Conservation (phyloP, 2,113 vertebrate genomes). For the Nycticryphes semicollaris region DNA sequence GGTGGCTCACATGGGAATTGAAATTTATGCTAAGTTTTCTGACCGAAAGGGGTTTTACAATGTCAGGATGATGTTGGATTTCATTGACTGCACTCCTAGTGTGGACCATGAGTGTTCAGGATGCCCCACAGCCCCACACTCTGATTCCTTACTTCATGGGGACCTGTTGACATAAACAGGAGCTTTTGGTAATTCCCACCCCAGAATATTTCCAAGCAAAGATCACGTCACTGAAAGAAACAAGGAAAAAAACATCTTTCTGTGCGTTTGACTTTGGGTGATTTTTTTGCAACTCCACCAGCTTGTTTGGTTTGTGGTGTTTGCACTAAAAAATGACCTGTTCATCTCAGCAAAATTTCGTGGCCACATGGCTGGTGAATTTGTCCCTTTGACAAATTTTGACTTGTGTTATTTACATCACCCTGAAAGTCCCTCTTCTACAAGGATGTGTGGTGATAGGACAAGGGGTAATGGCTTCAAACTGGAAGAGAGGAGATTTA, state of each 20-base stretch:
- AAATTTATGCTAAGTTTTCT: not conserved
- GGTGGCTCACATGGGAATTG: not conserved
- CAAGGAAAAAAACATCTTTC: not conserved
- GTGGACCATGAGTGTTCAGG: fast-evolving
- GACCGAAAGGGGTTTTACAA: not conserved
- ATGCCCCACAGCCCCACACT: not conserved
- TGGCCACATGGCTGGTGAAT: not conserved
- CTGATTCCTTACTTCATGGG: fast-evolving
- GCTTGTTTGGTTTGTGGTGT: not conserved
- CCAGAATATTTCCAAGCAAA: not conserved
- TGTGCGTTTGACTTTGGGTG: not conserved
- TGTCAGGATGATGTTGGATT: not conserved
- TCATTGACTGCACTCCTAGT: fast-evolving
- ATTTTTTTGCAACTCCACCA: not conserved
- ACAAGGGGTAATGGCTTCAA: too few species aligned
- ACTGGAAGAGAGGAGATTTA: too few species aligned
- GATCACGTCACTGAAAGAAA: not conserved
- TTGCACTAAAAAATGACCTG: not conserved
- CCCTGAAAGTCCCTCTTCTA: too few species aligned
- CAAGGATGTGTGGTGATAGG: too few species aligned
- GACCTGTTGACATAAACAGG: not conserved
- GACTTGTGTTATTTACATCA: too few species aligned
- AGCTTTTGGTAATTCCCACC: not conserved
- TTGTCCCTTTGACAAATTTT: not conserved
- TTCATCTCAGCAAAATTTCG: not conserved